Evolutionary conservation across 2,797 vertebrate genomes (phyloP), one percentile per base, ranked within the genome.

Genomic region (Channa striata): DNA sequence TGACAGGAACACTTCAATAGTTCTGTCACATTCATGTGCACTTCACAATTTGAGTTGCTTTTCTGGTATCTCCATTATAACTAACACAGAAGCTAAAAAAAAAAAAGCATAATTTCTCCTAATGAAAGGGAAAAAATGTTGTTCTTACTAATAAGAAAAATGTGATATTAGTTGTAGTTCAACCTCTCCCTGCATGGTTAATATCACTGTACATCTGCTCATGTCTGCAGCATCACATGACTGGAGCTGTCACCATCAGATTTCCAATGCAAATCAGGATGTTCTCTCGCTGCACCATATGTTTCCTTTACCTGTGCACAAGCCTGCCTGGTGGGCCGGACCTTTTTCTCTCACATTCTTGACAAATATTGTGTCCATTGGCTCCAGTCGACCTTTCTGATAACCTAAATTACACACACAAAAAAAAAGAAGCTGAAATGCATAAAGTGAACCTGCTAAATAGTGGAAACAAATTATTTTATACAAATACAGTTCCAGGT

Each of bases 291-390:
- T 17, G 46, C 50, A 2, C 23, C 65, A 44, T 25, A 48, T 36
- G 53, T 52, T 78, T 37, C 16, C 13, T 89, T 93, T 91, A 97
- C 96, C 97, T 80, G 96, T 98, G 81, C 95, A 95, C 70, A 99
- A 90, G 60, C 98, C 98, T 0, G 97, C 97, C 89, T 93, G 93
- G 67, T 99, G 95, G 16, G 98, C 98, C 0, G 98, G 97, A 67
- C 98, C 97, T 1, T 94, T 96, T 48, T 97, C 97, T 90, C 96
- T 94, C 92, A 99, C 97, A 17, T 93, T 97, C 94, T 99, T 99
- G 67, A 99, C 98, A 68, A 99, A 99, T 88, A 99, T 99, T 87
- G 98, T 99, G 86, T 99, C 98, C 98, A 99, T 96, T 11, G 97
- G 97, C 92, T 99, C 97, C 95, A 98, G 89, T 4, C 92, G 95